Evolutionary conservation across 2,797 vertebrate genomes (phyloP), one percentile per base, ranked within the genome.

Genomic region (Diglossa cyanea): DNA sequence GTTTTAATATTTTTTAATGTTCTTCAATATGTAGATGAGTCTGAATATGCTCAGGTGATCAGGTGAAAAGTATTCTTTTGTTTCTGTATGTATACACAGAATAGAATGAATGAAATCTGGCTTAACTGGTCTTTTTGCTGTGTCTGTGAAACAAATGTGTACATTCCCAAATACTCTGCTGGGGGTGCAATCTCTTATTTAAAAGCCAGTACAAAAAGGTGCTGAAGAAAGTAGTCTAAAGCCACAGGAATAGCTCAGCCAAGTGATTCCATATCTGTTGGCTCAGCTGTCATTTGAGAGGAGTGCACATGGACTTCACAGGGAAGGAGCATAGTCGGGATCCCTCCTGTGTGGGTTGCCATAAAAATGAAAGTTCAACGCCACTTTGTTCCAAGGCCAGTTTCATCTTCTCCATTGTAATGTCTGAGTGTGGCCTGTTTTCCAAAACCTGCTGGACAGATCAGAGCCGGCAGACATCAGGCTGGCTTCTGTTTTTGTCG

Each of bases 341-440:
- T 23, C 5, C 16, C 42, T 47, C 37, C 61, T 28, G 14, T 6
- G 47, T 24, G 23, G 58, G 8, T 18, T 67, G 12, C 45, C 42
- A 6, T 16, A 39, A 44, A 28, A 91, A 76, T 15, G 28, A 23
- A 83, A 63, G 57, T 50, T 80, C 67, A 61, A 31, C 0, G 0
- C 15, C 48, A 8, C 68, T 74, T 85, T 89, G 53, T 80, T 26
- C 53, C 23, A 8, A 20, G 40, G 40, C 10, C 30, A 17, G 37
- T 35, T 48, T 87, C 57, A 74, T 61, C 45, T 50, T 86, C 67
- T n/a, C 78, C 8, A 1, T 15, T 57, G 19, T 28, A 37, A 35
- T 0, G 0, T 10, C 31, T 23, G 71, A 79, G 53, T 7, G 1
- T 1, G 2, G 17, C 3, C 0, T 37, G 68, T 51, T 86, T 88